A percentile compares a stretch with the other conserved stretches of the same genome.
Conservation (phyloP, 2,113 vertebrate genomes). For the Chrysochloris asiatica region DNA sequence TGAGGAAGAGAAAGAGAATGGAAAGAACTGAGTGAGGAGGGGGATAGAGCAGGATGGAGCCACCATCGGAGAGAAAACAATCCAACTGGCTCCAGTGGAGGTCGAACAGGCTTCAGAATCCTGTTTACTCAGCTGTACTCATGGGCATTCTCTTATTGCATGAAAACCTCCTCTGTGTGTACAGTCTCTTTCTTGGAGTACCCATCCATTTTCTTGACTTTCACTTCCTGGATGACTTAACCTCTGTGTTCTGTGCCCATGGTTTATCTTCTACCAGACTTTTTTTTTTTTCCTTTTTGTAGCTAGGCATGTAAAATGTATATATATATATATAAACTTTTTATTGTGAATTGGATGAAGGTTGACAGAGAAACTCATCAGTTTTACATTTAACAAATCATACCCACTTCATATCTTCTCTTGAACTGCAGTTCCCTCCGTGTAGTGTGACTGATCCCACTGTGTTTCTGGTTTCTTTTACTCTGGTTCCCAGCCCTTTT, state of each 20-base stretch:
- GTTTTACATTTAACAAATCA: too few species aligned
- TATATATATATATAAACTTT: too few species aligned
- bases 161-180: not conserved
- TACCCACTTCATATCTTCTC: too few species aligned
- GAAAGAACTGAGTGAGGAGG: not conserved
- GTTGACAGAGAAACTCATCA: too few species aligned
- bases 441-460: too few species aligned
- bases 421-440: too few species aligned
- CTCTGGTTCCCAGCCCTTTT: too few species aligned
- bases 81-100: not conserved
- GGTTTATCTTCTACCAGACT: not conserved
- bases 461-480: too few species aligned
- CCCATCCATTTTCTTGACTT: not conserved
- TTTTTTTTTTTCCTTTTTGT: too few species aligned
- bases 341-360: too few species aligned
- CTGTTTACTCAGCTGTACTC: conserved; percentile 43
- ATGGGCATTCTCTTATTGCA: not conserved
- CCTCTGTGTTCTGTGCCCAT: not conserved
- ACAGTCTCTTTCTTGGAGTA: not conserved
- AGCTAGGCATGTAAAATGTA: too few species aligned
- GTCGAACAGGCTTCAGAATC: not conserved
- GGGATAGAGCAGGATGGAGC: not conserved
- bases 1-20: not conserved
- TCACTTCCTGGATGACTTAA: not conserved
- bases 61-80: not conserved